Evolutionary conservation across 92 coral and sea anemone species (phyloP).

Genomic region (Parazoanthus atlanticus): DNA sequence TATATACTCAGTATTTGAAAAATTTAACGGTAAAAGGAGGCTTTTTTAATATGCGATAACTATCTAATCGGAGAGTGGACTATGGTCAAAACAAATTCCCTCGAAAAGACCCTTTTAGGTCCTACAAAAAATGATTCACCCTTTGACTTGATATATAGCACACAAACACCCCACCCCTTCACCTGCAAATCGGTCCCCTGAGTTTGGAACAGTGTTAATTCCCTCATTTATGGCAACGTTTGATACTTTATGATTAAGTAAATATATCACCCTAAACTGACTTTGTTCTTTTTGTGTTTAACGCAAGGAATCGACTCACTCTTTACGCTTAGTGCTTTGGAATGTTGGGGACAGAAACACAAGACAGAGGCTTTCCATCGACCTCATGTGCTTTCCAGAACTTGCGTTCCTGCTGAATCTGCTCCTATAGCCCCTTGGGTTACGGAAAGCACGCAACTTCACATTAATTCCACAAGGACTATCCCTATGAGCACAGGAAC

Average conservation of each 20-base stretch:
- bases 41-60: too few species aligned
- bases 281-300: background rate
- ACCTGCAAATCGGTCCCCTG: too few species aligned
- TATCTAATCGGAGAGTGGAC: too few species aligned
- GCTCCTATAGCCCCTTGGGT: background rate
- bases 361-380: background rate
- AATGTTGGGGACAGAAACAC: constrained; percentile 33
- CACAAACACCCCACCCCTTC: too few species aligned
- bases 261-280: background rate
- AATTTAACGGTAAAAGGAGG: too few species aligned
- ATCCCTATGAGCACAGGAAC: background rate
- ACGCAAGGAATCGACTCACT: background rate
- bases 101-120: too few species aligned
- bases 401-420: constrained; percentile 15
- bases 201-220: too few species aligned
- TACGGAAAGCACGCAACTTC: background rate
- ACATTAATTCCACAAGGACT: background rate
- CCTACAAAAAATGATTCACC: too few species aligned
- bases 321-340: constrained; percentile 13
- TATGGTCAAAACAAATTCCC: too few species aligned
- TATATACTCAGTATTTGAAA: too few species aligned
- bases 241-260: background rate
- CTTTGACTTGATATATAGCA: too few species aligned
- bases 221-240: too few species aligned
- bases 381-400: constrained; percentile 1